A percentile compares a stretch with the other conserved stretches of the same genome.
Evolutionary conservation across 35 echinoderm and acorn worm species (phyloP).

Genomic region (Ptychodera flava): DNA sequence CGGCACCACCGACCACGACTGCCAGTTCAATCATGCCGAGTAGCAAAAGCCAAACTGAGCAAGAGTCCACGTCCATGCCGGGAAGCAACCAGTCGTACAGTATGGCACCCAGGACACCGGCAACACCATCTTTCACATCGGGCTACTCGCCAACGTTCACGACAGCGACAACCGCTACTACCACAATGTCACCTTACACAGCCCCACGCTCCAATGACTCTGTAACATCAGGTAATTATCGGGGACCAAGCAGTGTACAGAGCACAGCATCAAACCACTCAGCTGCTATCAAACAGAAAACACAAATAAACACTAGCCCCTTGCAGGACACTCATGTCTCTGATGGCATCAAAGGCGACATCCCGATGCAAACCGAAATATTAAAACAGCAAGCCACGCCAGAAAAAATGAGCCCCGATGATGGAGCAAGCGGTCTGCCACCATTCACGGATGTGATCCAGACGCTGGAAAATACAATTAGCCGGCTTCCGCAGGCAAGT

Average conservation of each 20-base stretch:
- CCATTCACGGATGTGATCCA: not conserved
- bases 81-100: not conserved
- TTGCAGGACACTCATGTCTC: not conserved
- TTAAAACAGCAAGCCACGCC: not conserved
- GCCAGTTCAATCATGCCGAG: not conserved
- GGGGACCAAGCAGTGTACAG: not conserved
- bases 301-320: not conserved
- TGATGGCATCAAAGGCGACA: not conserved
- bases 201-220: not conserved
- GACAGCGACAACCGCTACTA: not conserved
- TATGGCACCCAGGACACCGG: not conserved
- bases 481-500: not conserved
- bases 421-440: not conserved
- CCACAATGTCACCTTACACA: not conserved
- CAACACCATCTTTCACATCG: not conserved
- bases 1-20: not conserved
- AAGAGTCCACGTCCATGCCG: not conserved
- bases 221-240: not conserved
- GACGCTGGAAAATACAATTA: not conserved
- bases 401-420: not conserved
- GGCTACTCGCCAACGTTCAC: not conserved
- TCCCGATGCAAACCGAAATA: not conserved
- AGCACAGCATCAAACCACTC: not conserved
- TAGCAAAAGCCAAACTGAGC: not conserved
- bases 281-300: not conserved